A percentile compares a stretch with the other conserved stretches of the same genome.
Conservation (phyloP, 2,113 vertebrate genomes). For the Eptesicus fuscus region DNA sequence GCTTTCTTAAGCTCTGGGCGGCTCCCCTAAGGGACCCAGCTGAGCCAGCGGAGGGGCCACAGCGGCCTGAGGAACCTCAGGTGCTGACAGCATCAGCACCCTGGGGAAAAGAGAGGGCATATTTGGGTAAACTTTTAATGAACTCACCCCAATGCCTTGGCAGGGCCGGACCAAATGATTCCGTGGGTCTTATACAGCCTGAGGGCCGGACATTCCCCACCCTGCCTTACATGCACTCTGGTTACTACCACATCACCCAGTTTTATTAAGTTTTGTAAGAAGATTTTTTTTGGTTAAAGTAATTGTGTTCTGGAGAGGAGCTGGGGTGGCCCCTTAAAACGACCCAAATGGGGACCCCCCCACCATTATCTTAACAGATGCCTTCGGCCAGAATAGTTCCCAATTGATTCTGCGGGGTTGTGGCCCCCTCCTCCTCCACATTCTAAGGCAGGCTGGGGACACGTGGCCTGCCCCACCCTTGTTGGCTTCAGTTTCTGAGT, state of each 20-base stretch:
- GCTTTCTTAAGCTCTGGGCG: no score
- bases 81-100: no score
- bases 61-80: no score
- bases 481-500: conserved; percentile 48
- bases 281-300: not conserved
- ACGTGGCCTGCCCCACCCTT: conserved; percentile 62
- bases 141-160: no score
- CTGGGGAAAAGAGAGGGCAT: no score
- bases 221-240: not conserved
- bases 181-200: no score
- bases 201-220: no score
- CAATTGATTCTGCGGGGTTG: not conserved
- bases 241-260: not conserved
- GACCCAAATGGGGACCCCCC: not conserved
- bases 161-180: no score
- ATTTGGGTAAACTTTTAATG: no score
- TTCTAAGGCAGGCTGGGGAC: conserved; percentile 43
- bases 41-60: no score
- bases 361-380: not conserved
- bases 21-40: no score
- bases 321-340: not conserved
- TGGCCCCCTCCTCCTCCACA: conserved; percentile 10
- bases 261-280: not conserved
- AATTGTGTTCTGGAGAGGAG: not conserved
- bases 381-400: not conserved